Evolutionary conservation across 2,888 invertebrate species (phyloP).

Genomic region (Erebia epiphron): DNA sequence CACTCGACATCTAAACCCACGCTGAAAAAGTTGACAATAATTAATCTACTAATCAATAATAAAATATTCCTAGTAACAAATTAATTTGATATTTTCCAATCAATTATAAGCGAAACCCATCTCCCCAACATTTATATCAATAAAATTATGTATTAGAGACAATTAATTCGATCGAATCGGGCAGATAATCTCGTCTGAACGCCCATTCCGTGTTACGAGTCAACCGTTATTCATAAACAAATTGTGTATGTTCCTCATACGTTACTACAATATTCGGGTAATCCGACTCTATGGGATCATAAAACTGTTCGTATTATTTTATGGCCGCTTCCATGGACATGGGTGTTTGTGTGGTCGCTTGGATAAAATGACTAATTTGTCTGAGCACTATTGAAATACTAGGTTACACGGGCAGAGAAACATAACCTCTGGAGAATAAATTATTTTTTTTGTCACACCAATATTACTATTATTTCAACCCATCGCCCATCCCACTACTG

Average conservation of each 20-base stretch:
- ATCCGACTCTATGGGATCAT: slow-evolving; percentile 33
- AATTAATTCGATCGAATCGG: slow-evolving; percentile 21
- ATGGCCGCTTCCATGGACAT: slow-evolving; percentile 24
- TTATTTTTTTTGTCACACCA: too few relatives aligned
- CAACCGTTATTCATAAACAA: slow-evolving; percentile 32
- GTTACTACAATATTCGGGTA: slow-evolving; percentile 31
- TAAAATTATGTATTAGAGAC: slow-evolving; percentile 8
- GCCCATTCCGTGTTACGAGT: slow-evolving; percentile 19
- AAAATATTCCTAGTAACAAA: neutral
- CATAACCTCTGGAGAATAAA: neutral
- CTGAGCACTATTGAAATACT: slow-evolving; percentile 6
- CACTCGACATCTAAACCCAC: too few relatives aligned
- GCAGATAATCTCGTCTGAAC: slow-evolving; percentile 19
- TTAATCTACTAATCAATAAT: neutral
- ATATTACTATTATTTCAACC: too few relatives aligned
- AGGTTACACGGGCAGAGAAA: neutral
- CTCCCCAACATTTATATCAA: slow-evolving; percentile 7
- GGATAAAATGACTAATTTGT: slow-evolving; percentile 15
- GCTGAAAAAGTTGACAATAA: too few relatives aligned
- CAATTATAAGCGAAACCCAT: neutral
- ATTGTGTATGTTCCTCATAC: slow-evolving; percentile 25
- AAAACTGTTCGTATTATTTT: slow-evolving; percentile 38
- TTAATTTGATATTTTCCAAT: slow-evolving; percentile 1
- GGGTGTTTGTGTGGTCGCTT: slow-evolving; percentile 26
- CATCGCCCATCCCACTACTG: too few relatives aligned